Base-by-base conservation (phyloP, 2,888 invertebrate species). In the Pyrocoelia pectoralis region DNA sequence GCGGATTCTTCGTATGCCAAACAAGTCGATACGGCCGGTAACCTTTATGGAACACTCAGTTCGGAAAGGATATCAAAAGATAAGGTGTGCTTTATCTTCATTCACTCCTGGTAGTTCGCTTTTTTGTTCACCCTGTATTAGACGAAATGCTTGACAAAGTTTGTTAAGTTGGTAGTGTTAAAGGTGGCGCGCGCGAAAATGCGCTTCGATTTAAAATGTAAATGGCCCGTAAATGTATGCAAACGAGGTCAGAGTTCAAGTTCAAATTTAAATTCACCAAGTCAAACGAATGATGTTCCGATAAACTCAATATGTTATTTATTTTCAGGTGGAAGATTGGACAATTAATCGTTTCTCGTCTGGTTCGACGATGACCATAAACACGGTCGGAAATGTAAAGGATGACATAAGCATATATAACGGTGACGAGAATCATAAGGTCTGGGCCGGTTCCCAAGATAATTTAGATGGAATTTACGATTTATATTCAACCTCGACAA, bases 1-100 rank as follows among this genome's bases (percentile, higher is more conserved):
- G 97, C 97, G 0, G 97, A 97, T 81, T 95, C 94, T 73, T 95
- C 94, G 70, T 96, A 96, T 80, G 96, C 94, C 48, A 91, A 92
- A 74, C 91, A 93, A 70, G 84, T 93, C 72, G 90, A 90, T 77
- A 87, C 87, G 8, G 89, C 80, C 50, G 82, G 79, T 51, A 80
- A 80, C 69, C 77, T 81, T 55, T 80, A 79, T 73, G 77, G 81
- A 58, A 76, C 82, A 52, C 65, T 81, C 17, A 79, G 79, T 5
- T 78, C 79, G 1, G 81, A 81, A 66, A 72, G 79, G 56, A 72
- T 77, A 28, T 73, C 77, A 19, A 81, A 81, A 72, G 81, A 81
- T 55, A 81, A 80, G 73, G 81, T 80, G 71, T 69, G 10, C 12
- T n/a, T 5, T 12, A n/a, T n/a, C n/a, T 24, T 24, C 3, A 24